Percentiles rank a stretch among this genome's conserved stretches.
Conservation (phyloP, 2,113 vertebrate genomes). For the Etia nguti region DNA sequence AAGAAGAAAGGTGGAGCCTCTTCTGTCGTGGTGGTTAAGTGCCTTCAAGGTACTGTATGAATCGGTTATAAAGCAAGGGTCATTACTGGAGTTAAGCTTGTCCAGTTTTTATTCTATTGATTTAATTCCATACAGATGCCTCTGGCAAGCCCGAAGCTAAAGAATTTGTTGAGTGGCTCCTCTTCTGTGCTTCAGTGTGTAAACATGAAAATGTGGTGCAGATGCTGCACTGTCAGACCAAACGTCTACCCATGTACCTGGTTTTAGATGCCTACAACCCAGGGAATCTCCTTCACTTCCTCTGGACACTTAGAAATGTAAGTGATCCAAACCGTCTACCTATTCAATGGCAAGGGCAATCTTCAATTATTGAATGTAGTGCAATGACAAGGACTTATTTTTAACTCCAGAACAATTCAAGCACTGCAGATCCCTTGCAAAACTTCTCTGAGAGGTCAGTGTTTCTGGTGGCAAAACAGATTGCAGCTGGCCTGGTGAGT, state of each 20-base stretch:
- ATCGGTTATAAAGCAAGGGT: background rate
- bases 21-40: slow-evolving; percentile 56
- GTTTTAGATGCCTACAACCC: slow-evolving; percentile 58
- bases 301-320: slow-evolving; percentile 67
- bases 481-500: slow-evolving; percentile 67
- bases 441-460: slow-evolving; percentile 65
- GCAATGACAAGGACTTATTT: background rate
- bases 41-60: slow-evolving; percentile 42
- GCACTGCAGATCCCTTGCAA: background rate
- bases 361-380: background rate
- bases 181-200: slow-evolving; percentile 61
- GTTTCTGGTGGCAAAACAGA: slow-evolving; percentile 67
- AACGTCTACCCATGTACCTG: slow-evolving; percentile 53
- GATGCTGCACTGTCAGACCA: slow-evolving; percentile 67
- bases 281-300: slow-evolving; percentile 66
- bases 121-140: slow-evolving; percentile 4
- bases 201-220: slow-evolving; percentile 66
- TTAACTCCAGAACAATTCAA: slow-evolving; percentile 14
- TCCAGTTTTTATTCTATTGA: background rate
- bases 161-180: slow-evolving; percentile 60
- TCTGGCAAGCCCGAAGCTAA: slow-evolving; percentile 31
- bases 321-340: background rate
- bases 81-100: background rate
- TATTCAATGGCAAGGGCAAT: background rate
- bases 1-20: slow-evolving; percentile 7